Evolutionary conservation across 2,113 vertebrate species (phyloP).

Genomic region (human): GRCh38 chr3:60109001-60109500

Average conservation of each 20-base stretch:
- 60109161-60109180: background rate
- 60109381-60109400: conserved; percentile 51
- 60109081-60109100: background rate
- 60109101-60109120: background rate
- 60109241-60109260: conserved; percentile 42
- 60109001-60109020: background rate
- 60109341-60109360: background rate
- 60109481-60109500: background rate
- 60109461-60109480: conserved; percentile 35
- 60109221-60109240: conserved; percentile 18
- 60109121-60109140: too few relatives aligned
- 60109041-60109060: accelerated
- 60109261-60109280: conserved; percentile 46
- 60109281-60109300: conserved; percentile 38
- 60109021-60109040: background rate
- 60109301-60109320: background rate
- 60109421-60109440: background rate
- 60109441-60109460: background rate
- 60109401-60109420: conserved; percentile 39
- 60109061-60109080: background rate
- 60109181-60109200: background rate
- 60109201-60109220: background rate
- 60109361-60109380: conserved; percentile 27
- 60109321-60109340: conserved; percentile 16
- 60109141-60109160: background rate